A percentile compares a stretch with the other conserved stretches of the same genome.
Conservation (phyloP, 2,888 invertebrate species). For the Agrochola lychnidis region DNA sequence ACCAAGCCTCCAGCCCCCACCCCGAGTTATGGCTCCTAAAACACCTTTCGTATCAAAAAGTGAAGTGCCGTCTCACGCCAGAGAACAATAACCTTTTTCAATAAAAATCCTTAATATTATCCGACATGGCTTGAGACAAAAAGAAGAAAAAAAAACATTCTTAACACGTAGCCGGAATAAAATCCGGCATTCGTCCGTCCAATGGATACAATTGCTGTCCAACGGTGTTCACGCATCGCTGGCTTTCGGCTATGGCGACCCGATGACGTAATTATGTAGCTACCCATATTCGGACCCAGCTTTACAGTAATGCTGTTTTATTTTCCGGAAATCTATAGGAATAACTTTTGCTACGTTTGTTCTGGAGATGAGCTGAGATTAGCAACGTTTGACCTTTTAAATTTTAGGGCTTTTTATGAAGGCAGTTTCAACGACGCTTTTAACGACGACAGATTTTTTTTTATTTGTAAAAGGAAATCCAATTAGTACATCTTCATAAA, state of each 20-base stretch:
- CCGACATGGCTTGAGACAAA: conserved; percentile 60
- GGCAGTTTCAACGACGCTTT: conserved; percentile 4
- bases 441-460: not conserved
- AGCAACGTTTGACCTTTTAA: conserved; percentile 34
- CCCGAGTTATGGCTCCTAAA: conserved; percentile 56
- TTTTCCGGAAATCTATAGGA: conserved; percentile 54
- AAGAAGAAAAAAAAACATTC: conserved; percentile 63
- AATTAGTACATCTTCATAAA: conserved; percentile 27
- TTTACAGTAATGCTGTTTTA: conserved; percentile 62
- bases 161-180: conserved; percentile 72
- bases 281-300: conserved; percentile 63
- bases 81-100: conserved; percentile 67
- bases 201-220: conserved; percentile 69
- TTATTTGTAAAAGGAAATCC: conserved; percentile 8
- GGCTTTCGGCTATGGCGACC: conserved; percentile 64
- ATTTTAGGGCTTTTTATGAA: conserved; percentile 8
- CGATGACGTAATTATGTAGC: conserved; percentile 71
- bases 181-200: conserved; percentile 68
- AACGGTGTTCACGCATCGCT: conserved; percentile 68
- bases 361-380: conserved; percentile 40
- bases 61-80: conserved; percentile 52
- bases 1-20: not conserved
- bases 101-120: conserved; percentile 69
- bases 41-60: conserved; percentile 57
- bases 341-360: conserved; percentile 55